phyloP scores from a whole-genome alignment of 2,797 vertebrate species.

The Anas acuta region DNA sequence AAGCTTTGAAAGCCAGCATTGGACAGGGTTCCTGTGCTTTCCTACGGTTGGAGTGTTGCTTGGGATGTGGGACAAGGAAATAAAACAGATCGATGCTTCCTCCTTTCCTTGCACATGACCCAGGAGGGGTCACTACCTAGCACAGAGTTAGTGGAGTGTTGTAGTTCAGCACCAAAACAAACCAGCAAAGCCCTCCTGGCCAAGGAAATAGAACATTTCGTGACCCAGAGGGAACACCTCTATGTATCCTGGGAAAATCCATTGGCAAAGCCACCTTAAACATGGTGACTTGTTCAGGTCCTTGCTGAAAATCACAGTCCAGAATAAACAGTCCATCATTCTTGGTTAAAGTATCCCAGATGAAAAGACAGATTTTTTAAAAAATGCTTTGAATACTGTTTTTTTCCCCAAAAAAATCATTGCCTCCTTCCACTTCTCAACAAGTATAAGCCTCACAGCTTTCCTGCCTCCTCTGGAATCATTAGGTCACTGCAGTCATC shows the following conservation, averaged over 20 bases:
- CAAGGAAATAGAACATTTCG: neutral
- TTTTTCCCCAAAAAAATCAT: neutral
- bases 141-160: neutral
- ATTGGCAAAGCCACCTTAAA: neutral
- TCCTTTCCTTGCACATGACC: neutral
- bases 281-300: neutral
- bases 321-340: neutral
- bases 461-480: conserved; percentile 33
- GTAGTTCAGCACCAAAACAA: neutral
- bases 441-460: neutral
- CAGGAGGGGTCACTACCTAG: neutral
- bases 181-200: neutral
- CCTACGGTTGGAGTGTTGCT: neutral
- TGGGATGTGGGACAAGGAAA: neutral
- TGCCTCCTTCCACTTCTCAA: conserved; percentile 38
- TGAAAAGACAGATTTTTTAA: neutral
- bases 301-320: neutral
- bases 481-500: neutral
- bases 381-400: conserved; percentile 13
- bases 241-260: neutral
- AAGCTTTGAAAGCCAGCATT: neutral
- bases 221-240: neutral
- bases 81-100: neutral
- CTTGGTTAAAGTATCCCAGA: neutral
- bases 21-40: neutral